These are phyloP conservation scores for Callyntrura guangdongensis DNA, from an alignment of 2,888 invertebrate species.

Conservation along the genomic window DNA sequence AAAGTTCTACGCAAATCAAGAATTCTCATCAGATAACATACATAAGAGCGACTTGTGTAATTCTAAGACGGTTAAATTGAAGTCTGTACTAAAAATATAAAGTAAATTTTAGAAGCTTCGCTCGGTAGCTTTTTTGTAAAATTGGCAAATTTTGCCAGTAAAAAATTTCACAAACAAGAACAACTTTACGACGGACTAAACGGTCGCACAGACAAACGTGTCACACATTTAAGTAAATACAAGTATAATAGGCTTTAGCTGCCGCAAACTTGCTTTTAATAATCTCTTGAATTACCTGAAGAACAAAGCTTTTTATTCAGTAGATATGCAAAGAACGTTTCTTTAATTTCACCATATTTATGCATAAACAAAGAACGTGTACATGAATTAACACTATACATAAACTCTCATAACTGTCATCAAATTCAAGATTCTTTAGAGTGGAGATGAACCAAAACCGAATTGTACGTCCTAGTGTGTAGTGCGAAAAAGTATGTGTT, in stretches of 20 bases:
- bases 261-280: background rate
- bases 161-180: too few relatives aligned
- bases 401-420: constrained; percentile 62
- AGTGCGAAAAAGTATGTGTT: background rate
- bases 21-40: too few relatives aligned
- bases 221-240: background rate
- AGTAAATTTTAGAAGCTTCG: too few relatives aligned
- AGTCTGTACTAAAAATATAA: too few relatives aligned
- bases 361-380: constrained; percentile 4
- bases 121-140: too few relatives aligned
- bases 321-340: background rate
- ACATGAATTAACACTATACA: constrained; percentile 42
- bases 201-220: too few relatives aligned
- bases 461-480: background rate
- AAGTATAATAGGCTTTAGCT: background rate
- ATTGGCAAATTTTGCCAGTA: too few relatives aligned
- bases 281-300: background rate
- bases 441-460: background rate
- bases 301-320: background rate
- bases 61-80: too few relatives aligned
- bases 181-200: too few relatives aligned
- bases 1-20: too few relatives aligned
- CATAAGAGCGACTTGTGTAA: too few relatives aligned
- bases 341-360: constrained; percentile 26
- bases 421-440: constrained; percentile 10